phyloP scores from a whole-genome alignment of 1,140 invertebrate species.

The Pogonomyrmex barbatus region DNA sequence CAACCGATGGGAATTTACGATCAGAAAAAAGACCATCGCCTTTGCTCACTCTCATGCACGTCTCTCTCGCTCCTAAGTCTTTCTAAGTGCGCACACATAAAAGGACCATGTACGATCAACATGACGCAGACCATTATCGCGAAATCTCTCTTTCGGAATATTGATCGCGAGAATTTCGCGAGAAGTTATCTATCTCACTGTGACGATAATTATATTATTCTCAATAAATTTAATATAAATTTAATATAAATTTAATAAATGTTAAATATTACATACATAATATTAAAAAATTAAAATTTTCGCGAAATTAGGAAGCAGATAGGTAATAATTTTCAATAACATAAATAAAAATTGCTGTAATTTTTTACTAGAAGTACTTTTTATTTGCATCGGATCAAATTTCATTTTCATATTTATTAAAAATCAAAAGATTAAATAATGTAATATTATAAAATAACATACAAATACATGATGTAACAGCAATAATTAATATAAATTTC shows the following conservation, averaged over 20 bases:
- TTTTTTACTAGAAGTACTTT: not conserved
- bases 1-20: constrained; percentile 65
- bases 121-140: constrained; percentile 56
- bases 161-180: not conserved
- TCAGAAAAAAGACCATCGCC: not conserved
- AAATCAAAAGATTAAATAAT: not conserved
- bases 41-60: not conserved
- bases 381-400: not conserved
- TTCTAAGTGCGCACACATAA: constrained; percentile 57
- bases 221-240: constrained; percentile 57
- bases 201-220: constrained; percentile 47
- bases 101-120: not conserved
- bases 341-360: not conserved
- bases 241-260: too few species aligned
- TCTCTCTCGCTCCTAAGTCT: not conserved
- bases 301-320: not conserved
- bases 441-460: not conserved
- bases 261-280: not conserved
- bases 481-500: not conserved
- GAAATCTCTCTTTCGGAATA: not conserved
- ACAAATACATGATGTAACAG: not conserved
- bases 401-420: not conserved
- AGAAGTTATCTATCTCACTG: constrained; percentile 9
- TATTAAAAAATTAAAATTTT: not conserved
- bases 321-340: not conserved